Evolutionary conservation across 2,888 invertebrate genomes (phyloP).

Genomic region (Cryptus viduatorius): DNA sequence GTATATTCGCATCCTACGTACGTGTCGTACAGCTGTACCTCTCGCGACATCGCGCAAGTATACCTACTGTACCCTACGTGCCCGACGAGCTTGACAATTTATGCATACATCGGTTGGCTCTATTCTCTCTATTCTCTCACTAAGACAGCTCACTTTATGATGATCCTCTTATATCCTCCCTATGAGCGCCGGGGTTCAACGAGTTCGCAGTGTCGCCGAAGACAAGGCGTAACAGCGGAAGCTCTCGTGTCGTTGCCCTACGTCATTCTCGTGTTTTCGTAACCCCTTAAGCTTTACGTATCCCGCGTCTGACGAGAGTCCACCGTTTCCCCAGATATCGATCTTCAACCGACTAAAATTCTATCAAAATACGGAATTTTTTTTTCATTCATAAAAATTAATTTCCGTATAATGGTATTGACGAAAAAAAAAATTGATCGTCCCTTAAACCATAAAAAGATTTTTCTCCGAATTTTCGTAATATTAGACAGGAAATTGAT

Average conservation of each 20-base stretch:
- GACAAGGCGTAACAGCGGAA: neutral
- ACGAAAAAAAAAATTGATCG: too few species aligned
- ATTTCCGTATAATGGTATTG: too few species aligned
- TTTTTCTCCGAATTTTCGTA: too few species aligned
- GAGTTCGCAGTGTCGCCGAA: constrained; percentile 17
- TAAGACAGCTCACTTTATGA: constrained; percentile 78
- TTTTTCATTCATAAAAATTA: too few species aligned
- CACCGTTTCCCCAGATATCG: too few species aligned
- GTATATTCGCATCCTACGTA: constrained; percentile 15
- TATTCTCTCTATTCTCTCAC: constrained; percentile 69
- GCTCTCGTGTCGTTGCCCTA: neutral
- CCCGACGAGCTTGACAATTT: constrained; percentile 71
- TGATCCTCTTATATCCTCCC: constrained; percentile 77
- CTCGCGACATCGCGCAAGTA: neutral
- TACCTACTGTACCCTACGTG: constrained; percentile 20
- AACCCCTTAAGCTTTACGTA: neutral
- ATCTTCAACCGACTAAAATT: too few species aligned
- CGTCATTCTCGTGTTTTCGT: neutral
- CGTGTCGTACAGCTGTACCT: constrained; percentile 13
- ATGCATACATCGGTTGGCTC: constrained; percentile 73
- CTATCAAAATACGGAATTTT: too few species aligned
- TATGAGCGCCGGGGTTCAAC: constrained; percentile 40
- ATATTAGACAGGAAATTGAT: too few species aligned
- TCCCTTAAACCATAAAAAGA: too few species aligned
- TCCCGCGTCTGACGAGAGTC: too few species aligned